These are phyloP conservation scores for Tragulus kanchil DNA, from an alignment of 2,113 vertebrate genomes.

Conservation along the genomic window DNA sequence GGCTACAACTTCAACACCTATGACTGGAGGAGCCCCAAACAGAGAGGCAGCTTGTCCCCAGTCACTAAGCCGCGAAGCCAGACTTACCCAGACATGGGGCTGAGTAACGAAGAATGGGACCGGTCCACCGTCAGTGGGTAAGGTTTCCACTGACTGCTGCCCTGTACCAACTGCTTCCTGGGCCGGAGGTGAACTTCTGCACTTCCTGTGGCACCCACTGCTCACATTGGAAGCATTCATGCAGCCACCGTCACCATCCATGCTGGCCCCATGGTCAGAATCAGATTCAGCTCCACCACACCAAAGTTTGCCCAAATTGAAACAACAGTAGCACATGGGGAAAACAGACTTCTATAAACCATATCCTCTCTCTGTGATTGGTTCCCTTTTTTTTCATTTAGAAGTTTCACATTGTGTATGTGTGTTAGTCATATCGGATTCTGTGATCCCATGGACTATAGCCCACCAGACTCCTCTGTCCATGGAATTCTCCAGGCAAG, in stretches of 20 bases:
- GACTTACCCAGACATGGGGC: slow-evolving; percentile 92
- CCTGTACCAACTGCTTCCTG: neutral
- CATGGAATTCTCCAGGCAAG: neutral
- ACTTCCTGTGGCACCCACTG: rapidly evolving
- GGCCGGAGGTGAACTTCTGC: neutral
- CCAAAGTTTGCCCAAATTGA: neutral
- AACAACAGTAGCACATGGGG: neutral
- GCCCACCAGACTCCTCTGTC: neutral
- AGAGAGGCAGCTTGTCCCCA: slow-evolving; percentile 91
- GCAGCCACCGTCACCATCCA: neutral
- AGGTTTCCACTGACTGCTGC: slow-evolving; percentile 13
- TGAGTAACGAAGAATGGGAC: slow-evolving; percentile 97
- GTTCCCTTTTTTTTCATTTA: neutral
- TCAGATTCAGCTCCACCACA: neutral
- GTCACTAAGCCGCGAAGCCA: slow-evolving; percentile 91
- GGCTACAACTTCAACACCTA: slow-evolving; percentile 94
- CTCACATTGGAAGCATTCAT: neutral
- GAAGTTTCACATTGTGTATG: neutral
- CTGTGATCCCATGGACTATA: neutral
- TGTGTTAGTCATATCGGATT: neutral
- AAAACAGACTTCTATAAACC: neutral
- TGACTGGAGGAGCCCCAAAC: slow-evolving; percentile 96
- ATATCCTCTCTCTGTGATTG: neutral
- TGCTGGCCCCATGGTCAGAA: rapidly evolving
- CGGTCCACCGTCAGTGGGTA: slow-evolving; percentile 92